phyloP scores from a whole-genome alignment of 2,888 invertebrate species.

The Suillia variegata region DNA sequence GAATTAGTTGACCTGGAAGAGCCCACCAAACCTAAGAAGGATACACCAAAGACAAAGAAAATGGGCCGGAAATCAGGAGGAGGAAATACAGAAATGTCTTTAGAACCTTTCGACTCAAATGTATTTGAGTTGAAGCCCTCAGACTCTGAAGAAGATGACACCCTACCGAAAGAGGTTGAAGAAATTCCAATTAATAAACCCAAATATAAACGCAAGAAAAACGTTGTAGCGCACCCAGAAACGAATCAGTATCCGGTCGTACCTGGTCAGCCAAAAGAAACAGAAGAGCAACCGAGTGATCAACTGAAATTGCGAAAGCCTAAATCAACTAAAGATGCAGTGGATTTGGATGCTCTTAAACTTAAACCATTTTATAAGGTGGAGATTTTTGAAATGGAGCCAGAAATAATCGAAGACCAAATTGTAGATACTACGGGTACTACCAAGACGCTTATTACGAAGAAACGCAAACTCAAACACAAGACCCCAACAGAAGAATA shows the following conservation, averaged over 20 bases:
- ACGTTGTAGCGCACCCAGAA: slow-evolving; percentile 32
- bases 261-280: slow-evolving; percentile 50
- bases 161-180: slow-evolving; percentile 16
- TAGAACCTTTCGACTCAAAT: slow-evolving; percentile 33
- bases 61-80: slow-evolving; percentile 36
- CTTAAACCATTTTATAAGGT: slow-evolving; percentile 42
- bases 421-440: slow-evolving; percentile 41
- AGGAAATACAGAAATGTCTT: slow-evolving; percentile 33
- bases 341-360: slow-evolving; percentile 32
- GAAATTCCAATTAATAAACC: slow-evolving; percentile 47
- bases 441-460: slow-evolving; percentile 39
- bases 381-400: slow-evolving; percentile 44
- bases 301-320: slow-evolving; percentile 50
- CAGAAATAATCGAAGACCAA: slow-evolving; percentile 37
- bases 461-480: slow-evolving; percentile 55
- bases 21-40: slow-evolving; percentile 26
- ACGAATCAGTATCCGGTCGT: slow-evolving; percentile 43
- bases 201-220: slow-evolving; percentile 50
- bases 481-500: slow-evolving; percentile 59
- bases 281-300: slow-evolving; percentile 38
- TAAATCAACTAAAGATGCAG: slow-evolving; percentile 33
- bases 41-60: slow-evolving; percentile 36
- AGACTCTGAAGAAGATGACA: slow-evolving; percentile 10
- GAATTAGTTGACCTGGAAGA: slow-evolving; percentile 25
- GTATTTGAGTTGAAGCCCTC: slow-evolving; percentile 20